Base-by-base conservation (phyloP, 2,888 invertebrate genomes). In the Artemia sinica region DNA sequence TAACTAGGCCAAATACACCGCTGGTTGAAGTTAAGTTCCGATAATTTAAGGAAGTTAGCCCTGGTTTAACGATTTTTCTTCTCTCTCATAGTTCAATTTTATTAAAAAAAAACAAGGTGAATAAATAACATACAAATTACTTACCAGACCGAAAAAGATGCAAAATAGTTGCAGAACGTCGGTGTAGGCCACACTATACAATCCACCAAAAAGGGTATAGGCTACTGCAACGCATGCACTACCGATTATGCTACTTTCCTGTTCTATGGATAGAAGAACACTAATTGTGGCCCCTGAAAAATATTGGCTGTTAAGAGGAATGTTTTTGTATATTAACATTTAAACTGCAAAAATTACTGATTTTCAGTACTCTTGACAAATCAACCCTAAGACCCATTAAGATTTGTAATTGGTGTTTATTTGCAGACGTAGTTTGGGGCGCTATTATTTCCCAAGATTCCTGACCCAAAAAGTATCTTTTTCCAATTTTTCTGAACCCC, bases 161-260 rank as follows among this genome's bases (percentile, higher is more conserved):
- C 84, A 85, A 73, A 82, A 81, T 65, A 86, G 79, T 75, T 86
- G 85, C 69, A 85, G 80, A 69, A 84, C 85, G 74, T 85, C 85
- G n/a, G 86, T 86, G 76, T 85, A 86, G 0, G 86, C 84, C n/a
- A 86, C 85, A 18, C 85, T 83, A 75, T 85, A 86, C 63, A 86
- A 79, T 1, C 86, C 86, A 0, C 86, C 85, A 72, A 84, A 82
- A 69, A 86, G 80, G 0, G 86, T 86, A 77, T 86, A 87, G 72
- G 82, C 78, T 14, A 84, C 79, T 66, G 84, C 84, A 73, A 84
- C 83, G 73, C 79, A 79, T 9, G 84, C 81, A 8, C 81, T 84
- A n/a, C 82, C 77, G 41, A 84, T 79, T 69, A 84, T 81, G 49
- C 84, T 80, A 4, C 80, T 77, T 65, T 76, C 78, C 73, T 80